These are phyloP conservation scores for Neelides folsomi DNA, from an alignment of 2,888 invertebrate species.

Conservation along the genomic window DNA sequence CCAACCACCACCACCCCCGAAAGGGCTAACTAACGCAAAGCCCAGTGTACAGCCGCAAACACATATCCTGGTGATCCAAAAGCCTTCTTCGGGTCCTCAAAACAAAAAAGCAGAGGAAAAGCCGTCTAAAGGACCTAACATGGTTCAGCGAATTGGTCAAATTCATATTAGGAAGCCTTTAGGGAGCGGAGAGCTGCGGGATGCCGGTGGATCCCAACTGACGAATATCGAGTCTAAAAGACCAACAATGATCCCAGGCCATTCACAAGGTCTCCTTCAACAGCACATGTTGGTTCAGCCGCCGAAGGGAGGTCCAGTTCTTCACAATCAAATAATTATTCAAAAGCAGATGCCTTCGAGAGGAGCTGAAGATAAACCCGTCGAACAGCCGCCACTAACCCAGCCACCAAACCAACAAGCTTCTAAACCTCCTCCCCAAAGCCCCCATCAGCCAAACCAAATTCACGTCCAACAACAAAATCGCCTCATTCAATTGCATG, in stretches of 20 bases:
- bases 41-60: slow-evolving; percentile 8
- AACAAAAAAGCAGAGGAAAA: too few relatives aligned
- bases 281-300: background rate
- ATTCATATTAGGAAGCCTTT: too few relatives aligned
- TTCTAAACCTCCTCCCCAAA: background rate
- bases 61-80: too few relatives aligned
- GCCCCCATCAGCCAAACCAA: background rate
- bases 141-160: too few relatives aligned
- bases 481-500: slow-evolving; percentile 3
- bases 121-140: too few relatives aligned
- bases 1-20: background rate
- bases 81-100: too few relatives aligned
- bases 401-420: background rate
- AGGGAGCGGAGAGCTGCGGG: background rate
- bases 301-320: background rate
- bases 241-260: background rate
- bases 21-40: background rate
- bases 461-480: background rate
- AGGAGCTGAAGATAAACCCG: too few relatives aligned
- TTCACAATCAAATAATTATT: background rate
- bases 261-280: background rate
- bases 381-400: background rate
- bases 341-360: background rate
- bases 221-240: too few relatives aligned
- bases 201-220: background rate